These are phyloP conservation scores for Carlito syrichta DNA, from an alignment of 2,113 vertebrate species.

Conservation along the genomic window DNA sequence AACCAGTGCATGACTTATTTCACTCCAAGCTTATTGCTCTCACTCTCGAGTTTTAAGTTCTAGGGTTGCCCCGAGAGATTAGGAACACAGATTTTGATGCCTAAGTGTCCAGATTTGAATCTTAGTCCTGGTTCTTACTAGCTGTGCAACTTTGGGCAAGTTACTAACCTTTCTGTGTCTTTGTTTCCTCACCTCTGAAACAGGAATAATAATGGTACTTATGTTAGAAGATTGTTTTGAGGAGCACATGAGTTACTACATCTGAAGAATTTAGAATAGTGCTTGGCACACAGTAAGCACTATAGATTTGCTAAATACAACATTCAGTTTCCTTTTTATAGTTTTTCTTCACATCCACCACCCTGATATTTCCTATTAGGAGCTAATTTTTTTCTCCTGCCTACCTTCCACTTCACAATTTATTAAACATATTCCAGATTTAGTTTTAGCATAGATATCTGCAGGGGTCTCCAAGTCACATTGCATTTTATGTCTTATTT, in stretches of 20 bases:
- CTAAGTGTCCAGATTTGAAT: not conserved
- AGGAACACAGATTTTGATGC: not conserved
- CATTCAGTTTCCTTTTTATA: not conserved
- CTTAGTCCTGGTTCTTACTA: not conserved
- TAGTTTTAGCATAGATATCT: not conserved
- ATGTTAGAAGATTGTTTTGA: not conserved
- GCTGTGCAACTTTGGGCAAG: not conserved
- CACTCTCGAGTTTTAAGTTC: not conserved
- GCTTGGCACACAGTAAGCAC: not conserved
- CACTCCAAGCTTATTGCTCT: not conserved
- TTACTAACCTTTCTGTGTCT: not conserved
- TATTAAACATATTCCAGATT: constrained; percentile 4
- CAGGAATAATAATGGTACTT: not conserved
- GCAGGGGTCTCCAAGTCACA: not conserved
- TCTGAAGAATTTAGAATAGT: not conserved
- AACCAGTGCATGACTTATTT: not conserved
- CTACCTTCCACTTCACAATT: not conserved
- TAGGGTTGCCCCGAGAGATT: not conserved
- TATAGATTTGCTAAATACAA: not conserved
- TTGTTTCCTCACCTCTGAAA: not conserved
- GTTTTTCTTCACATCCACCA: not conserved
- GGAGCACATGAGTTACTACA: not conserved
- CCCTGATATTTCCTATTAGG: not conserved
- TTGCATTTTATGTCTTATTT: not conserved
- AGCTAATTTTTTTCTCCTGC: not conserved